Evolutionary conservation across 1,140 invertebrate genomes (phyloP), one percentile per base, ranked within the genome.

Genomic region (Lepidostoma basale): DNA sequence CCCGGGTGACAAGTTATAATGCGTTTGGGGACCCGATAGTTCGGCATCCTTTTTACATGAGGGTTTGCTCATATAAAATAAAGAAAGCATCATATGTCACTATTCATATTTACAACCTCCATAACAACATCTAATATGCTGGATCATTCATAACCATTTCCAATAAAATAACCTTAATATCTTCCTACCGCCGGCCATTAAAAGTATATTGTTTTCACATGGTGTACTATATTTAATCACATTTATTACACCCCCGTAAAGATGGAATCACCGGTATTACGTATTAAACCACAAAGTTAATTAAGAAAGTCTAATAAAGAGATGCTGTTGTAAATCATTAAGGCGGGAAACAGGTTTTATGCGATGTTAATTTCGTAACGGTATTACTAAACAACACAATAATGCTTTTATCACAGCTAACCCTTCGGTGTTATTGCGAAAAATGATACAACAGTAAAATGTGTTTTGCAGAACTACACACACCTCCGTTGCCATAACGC

Each of bases 221-320:
- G 54, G 36, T 40, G 36, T 40, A 59, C 36, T 59, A 59, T 59
- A 59, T 59, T 59, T 18, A 59, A 59, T 59, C 30, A 22, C 54
- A 9, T 59, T 59, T 59, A 59, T 59, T 59, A 59, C 54, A 10
- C 9, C 30, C n/a, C 54, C 22, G 40, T 59, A 59, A 59, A 59
- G 30, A 59, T 59, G 30, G 6, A 59, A 59, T 59, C 54, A 59
- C 30, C 36, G 8, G 30, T 39, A 59, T 59, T 23, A 59, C 54
- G 30, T 40, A 39, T 36, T 59, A 23, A 4, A 23, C 54, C 54
- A n/a, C 30, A 36, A 59, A 59, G 30, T 59, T 59, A 59, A 59
- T 59, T 36, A 59, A 59, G 54, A 59, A 59, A 59, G 30, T 59
- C 54, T 59, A 59, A 59, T 59, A 59, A 59, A 59, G 54, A 59